phyloP scores from a whole-genome alignment of 2,888 invertebrate species.

The Drosophila hamatofila region DNA sequence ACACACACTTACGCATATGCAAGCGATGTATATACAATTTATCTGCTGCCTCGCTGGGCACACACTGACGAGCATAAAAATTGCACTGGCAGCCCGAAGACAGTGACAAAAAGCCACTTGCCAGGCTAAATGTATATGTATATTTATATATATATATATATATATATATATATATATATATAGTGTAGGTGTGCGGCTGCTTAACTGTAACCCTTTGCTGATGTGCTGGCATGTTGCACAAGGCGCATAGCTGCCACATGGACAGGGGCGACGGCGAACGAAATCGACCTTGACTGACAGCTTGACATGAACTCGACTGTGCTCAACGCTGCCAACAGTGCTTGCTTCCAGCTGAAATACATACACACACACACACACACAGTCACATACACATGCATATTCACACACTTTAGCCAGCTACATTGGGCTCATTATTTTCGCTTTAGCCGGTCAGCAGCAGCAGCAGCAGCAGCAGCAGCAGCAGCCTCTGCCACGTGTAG shows the following conservation, averaged over 20 bases:
- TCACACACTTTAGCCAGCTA: conserved; percentile 36
- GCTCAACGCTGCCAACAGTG: conserved; percentile 49
- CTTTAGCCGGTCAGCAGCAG: conserved; percentile 67
- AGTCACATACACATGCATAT: conserved; percentile 2
- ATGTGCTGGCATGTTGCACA: conserved; percentile 50
- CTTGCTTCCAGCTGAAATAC: conserved; percentile 7
- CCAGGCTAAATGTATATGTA: conserved; percentile 39
- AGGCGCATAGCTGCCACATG: conserved; percentile 53
- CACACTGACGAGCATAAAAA: conserved; percentile 67
- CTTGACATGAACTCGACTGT: conserved; percentile 79
- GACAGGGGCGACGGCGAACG: conserved; percentile 49
- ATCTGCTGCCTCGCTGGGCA: conserved; percentile 44
- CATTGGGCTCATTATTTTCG: conserved; percentile 77
- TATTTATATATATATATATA: conserved; percentile 8
- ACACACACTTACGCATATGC: conserved; percentile 10
- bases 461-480: conserved; percentile 38
- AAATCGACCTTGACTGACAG: conserved; percentile 80
- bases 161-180: conserved; percentile 19
- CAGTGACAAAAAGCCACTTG: conserved; percentile 79
- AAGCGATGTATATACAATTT: conserved; percentile 41
- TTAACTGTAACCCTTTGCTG: conserved; percentile 31
- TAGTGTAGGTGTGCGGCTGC: conserved; percentile 15
- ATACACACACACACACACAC: conserved; percentile 1
- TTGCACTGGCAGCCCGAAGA: conserved; percentile 73
- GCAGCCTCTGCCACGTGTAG: conserved; percentile 24